phyloP scores from a whole-genome alignment of 1,140 invertebrate species.

The Dufourea novaeangliae region DNA sequence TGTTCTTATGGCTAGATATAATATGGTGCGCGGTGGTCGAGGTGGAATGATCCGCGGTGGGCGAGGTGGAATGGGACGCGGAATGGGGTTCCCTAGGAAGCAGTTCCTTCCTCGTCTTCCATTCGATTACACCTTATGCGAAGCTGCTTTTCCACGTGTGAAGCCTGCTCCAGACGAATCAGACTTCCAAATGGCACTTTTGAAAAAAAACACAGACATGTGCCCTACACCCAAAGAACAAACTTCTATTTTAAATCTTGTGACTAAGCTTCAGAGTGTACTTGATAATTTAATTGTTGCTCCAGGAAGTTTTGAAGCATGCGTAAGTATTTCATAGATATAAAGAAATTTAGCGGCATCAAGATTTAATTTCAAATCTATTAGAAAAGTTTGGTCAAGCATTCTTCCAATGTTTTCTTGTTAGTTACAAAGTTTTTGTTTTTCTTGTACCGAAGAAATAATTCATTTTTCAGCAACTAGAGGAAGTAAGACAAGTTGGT shows the following conservation, averaged over 20 bases:
- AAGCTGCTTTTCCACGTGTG: constrained; percentile 93
- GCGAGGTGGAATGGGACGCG: constrained; percentile 86
- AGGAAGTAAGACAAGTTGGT: constrained; percentile 97
- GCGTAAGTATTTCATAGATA: constrained; percentile 92
- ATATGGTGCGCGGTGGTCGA: constrained; percentile 83
- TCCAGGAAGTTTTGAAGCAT: constrained; percentile 96
- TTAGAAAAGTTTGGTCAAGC: too few relatives aligned
- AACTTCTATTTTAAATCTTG: constrained; percentile 93
- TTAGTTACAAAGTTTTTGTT: constrained; percentile 3
- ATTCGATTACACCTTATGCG: constrained; percentile 94
- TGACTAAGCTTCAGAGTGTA: constrained; percentile 95
- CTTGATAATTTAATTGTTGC: constrained; percentile 96
- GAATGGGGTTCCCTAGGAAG: constrained; percentile 85
- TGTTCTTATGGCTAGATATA: constrained; percentile 41
- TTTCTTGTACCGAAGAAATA: neutral
- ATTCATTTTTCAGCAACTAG: constrained; percentile 89
- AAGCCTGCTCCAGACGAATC: constrained; percentile 87
- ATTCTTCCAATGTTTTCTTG: constrained; percentile 27
- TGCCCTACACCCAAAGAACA: constrained; percentile 92
- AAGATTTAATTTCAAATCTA: too few relatives aligned
- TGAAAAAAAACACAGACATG: constrained; percentile 62
- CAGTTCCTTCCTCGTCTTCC: constrained; percentile 92
- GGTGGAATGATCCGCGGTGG: constrained; percentile 84
- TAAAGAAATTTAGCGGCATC: too few relatives aligned
- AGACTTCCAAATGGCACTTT: constrained; percentile 55